Percentiles rank a stretch among this genome's conserved stretches.
These are phyloP conservation scores for Dicerorhinus sumatrensis DNA, from an alignment of 2,113 vertebrate species.

Conservation along the genomic window DNA sequence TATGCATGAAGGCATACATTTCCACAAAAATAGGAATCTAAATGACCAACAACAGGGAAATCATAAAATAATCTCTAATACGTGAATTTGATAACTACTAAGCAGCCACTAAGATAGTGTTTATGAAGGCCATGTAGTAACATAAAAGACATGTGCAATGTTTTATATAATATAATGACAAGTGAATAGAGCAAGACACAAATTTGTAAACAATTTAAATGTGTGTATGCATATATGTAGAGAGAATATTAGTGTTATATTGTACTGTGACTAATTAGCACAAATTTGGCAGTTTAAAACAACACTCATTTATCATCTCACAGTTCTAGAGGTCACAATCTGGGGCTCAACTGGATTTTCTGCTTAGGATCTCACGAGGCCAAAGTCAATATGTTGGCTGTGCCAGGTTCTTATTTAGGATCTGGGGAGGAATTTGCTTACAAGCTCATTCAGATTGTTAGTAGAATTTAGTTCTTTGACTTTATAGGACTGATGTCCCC, in stretches of 20 bases:
- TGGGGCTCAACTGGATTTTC: not conserved
- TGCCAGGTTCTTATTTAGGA: not conserved
- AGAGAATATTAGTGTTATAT: not conserved
- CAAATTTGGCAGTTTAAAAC: not conserved
- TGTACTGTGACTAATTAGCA: not conserved
- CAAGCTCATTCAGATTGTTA: not conserved
- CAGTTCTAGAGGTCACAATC: not conserved
- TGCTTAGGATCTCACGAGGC: not conserved
- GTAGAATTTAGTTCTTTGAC: not conserved
- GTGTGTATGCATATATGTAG: not conserved
- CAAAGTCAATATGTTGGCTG: not conserved
- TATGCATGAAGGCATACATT: not conserved
- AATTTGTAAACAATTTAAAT: not conserved
- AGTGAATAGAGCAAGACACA: not conserved
- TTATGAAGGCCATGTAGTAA: not conserved
- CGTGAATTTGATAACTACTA: not conserved
- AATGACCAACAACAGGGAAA: not conserved
- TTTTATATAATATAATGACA: not conserved
- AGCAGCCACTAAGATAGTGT: not conserved
- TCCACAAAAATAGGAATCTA: not conserved
- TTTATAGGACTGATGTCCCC: not conserved
- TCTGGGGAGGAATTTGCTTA: not conserved
- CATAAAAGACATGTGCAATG: not conserved
- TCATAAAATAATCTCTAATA: not conserved
- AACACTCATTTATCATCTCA: not conserved